phyloP scores from a whole-genome alignment of 53 echinoderm and acorn worm species.

The Arbacia lixula region DNA sequence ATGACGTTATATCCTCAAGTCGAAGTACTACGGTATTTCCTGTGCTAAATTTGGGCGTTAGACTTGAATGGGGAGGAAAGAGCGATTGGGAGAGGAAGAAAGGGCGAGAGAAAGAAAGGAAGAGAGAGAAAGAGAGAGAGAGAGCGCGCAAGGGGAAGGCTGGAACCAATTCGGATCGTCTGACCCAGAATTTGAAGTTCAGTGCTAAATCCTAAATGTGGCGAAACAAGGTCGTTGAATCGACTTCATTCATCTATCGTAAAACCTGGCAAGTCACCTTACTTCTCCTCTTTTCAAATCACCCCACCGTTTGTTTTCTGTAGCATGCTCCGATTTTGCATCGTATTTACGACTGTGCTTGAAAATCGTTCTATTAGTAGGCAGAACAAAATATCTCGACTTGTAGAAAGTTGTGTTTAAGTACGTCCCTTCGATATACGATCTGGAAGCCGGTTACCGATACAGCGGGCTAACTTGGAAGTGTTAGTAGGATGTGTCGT shows the following conservation, averaged over 20 bases:
- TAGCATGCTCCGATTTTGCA: too few species aligned
- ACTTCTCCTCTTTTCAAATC: too few species aligned
- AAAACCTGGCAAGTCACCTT: not conserved
- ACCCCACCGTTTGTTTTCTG: too few species aligned
- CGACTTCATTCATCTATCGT: not conserved
- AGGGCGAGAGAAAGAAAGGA: not conserved
- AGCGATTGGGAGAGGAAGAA: not conserved
- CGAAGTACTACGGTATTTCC: constrained; percentile 40
- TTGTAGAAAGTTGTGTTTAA: too few species aligned
- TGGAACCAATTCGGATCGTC: not conserved
- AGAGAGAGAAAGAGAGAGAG: constrained; percentile 11
- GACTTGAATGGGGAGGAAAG: not conserved
- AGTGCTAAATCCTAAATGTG: constrained; percentile 14
- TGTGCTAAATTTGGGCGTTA: constrained; percentile 28
- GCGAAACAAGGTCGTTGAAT: constrained; percentile 3
- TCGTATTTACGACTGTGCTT: too few species aligned
- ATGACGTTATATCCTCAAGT: too few species aligned
- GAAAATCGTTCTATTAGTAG: too few species aligned
- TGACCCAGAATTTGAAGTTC: constrained; percentile 50
- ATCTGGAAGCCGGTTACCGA: too few species aligned
- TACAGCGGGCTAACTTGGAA: too few species aligned
- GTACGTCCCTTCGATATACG: too few species aligned
- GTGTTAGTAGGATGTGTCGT: too few species aligned
- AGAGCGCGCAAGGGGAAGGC: not conserved
- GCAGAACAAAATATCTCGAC: too few species aligned